Conservation (phyloP, 2,888 invertebrate species). For the Disparrhopalites patrizii region DNA sequence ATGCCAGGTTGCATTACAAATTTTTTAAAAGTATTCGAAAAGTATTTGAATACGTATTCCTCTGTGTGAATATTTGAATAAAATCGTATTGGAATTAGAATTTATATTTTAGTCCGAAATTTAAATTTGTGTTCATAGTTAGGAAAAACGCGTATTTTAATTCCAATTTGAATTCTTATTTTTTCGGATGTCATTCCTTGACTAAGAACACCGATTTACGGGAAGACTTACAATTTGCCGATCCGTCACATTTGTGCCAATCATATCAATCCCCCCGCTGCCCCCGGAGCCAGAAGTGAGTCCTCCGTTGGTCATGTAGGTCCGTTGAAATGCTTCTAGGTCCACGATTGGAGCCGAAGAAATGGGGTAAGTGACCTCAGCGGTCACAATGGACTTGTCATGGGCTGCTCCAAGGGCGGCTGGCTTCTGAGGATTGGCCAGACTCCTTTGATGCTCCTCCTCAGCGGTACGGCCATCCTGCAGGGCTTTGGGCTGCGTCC, state of each 20-base stretch:
- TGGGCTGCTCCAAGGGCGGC: conserved; percentile 26
- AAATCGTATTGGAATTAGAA: too few species aligned
- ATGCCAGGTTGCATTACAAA: too few species aligned
- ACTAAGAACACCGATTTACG: too few species aligned
- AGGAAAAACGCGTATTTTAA: too few species aligned
- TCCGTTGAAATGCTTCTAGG: conserved; percentile 38
- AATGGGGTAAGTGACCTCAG: conserved; percentile 44
- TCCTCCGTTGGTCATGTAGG: conserved; percentile 25
- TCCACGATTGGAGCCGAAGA: conserved; percentile 39
- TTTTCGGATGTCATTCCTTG: too few species aligned
- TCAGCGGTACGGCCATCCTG: neutral
- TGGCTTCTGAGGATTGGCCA: conserved; percentile 13
- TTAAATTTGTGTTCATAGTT: too few species aligned
- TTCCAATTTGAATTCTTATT: too few species aligned
- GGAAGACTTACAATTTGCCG: conserved; percentile 29
- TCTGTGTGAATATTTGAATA: too few species aligned
- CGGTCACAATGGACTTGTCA: conserved; percentile 43
- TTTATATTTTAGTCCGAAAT: too few species aligned
- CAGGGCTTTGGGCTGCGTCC: conserved; percentile 10
- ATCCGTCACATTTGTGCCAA: conserved; percentile 15
- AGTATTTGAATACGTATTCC: too few species aligned
- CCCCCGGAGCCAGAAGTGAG: conserved; percentile 2
- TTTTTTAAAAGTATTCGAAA: too few species aligned
- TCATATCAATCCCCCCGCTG: neutral
- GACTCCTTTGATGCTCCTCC: neutral